These are phyloP conservation scores for Spea bombifrons DNA, from an alignment of 2,113 vertebrate genomes.

Conservation along the genomic window DNA sequence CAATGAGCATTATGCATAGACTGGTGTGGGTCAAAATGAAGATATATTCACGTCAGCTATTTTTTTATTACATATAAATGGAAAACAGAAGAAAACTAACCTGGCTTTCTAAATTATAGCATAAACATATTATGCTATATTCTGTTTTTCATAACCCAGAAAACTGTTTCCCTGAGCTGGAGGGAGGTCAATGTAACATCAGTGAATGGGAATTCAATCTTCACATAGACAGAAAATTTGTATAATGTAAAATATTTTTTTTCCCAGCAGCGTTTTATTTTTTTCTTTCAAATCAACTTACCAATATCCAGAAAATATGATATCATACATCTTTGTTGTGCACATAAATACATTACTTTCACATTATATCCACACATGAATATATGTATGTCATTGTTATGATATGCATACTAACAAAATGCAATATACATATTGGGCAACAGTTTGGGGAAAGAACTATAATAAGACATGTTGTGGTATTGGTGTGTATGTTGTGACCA, in stretches of 20 bases:
- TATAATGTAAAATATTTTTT: not conserved
- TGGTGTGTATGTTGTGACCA: too few species aligned
- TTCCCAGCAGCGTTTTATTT: not conserved
- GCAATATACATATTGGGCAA: too few species aligned
- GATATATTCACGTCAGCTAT: constrained; percentile 4
- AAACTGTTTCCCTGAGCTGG: not conserved
- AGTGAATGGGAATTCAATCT: not conserved
- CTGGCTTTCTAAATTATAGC: constrained; percentile 2
- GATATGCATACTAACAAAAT: too few species aligned
- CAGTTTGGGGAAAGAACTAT: too few species aligned
- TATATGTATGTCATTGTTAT: too few species aligned
- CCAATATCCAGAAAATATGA: too few species aligned
- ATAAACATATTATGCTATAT: not conserved
- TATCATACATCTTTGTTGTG: too few species aligned
- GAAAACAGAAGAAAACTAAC: constrained; percentile 5
- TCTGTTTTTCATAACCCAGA: not conserved
- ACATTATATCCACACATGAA: too few species aligned
- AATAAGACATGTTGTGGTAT: too few species aligned
- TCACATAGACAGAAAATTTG: not conserved
- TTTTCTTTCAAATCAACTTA: not conserved
- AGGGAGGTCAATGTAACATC: not conserved
- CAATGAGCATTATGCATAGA: constrained; percentile 25
- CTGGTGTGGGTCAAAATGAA: constrained; percentile 17
- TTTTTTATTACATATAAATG: constrained; percentile 30
- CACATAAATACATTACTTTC: too few species aligned